Conservation (phyloP, 2,888 invertebrate genomes). For the Chloroclysta siterata region DNA sequence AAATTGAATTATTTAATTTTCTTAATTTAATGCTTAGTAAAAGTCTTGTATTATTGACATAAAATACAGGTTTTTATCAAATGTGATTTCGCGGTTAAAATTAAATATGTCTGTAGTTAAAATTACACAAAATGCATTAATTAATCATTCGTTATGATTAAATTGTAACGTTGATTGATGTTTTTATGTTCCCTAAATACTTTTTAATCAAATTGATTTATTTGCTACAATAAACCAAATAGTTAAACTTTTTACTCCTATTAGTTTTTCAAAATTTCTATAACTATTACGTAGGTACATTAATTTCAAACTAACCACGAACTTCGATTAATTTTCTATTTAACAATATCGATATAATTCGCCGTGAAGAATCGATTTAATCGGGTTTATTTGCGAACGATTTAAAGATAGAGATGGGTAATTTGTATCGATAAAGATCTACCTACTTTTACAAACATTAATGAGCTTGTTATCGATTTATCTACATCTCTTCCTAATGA, state of each 20-base stretch:
- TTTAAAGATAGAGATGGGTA: constrained; percentile 53
- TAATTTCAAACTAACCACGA: constrained; percentile 47
- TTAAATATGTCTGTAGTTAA: neutral
- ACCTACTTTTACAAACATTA: constrained; percentile 27
- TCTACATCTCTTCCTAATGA: constrained; percentile 13
- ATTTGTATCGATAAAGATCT: constrained; percentile 47
- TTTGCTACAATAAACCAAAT: constrained; percentile 20
- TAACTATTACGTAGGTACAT: constrained; percentile 28
- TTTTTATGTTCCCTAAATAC: constrained; percentile 21
- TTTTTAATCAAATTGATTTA: constrained; percentile 23
- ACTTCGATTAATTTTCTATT: constrained; percentile 52
- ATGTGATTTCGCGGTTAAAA: neutral
- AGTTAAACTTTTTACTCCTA: constrained; percentile 28
- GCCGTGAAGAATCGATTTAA: constrained; percentile 64
- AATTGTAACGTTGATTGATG: constrained; percentile 12
- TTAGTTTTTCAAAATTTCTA: constrained; percentile 36
- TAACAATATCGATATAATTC: constrained; percentile 58
- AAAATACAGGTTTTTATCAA: too few relatives aligned
- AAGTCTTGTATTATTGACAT: too few relatives aligned
- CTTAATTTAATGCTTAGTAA: too few relatives aligned
- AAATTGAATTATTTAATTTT: too few relatives aligned
- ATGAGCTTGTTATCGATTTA: constrained; percentile 28
- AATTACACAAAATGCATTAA: constrained; percentile 1
- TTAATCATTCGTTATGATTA: neutral
- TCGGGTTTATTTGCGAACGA: constrained; percentile 65